phyloP scores from a whole-genome alignment of 2,888 invertebrate genomes.

The Lepidocyrtinus sp. region DNA sequence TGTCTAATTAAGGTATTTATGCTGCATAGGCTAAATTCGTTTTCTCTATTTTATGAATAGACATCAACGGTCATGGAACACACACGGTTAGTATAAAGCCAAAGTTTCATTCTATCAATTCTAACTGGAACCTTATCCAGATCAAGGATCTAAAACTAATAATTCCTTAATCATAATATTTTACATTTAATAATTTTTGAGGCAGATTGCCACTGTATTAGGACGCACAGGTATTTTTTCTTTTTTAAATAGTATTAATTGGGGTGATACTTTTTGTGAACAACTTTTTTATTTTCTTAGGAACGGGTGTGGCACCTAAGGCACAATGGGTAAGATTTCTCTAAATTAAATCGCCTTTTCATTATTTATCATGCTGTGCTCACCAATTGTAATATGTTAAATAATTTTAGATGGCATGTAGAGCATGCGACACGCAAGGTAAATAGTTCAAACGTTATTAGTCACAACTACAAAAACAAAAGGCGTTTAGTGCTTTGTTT shows the following conservation, averaged over 20 bases:
- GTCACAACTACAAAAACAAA: background rate
- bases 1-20: too few species aligned
- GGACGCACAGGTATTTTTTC: constrained; percentile 29
- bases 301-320: constrained; percentile 35
- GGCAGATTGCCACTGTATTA: constrained; percentile 32
- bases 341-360: background rate
- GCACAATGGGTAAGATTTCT: constrained; percentile 31
- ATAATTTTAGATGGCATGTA: constrained; percentile 28
- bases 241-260: too few species aligned
- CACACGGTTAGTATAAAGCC: background rate
- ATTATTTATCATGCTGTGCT: too few species aligned
- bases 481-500: background rate
- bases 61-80: constrained; percentile 28
- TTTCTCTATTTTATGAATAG: background rate
- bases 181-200: too few species aligned
- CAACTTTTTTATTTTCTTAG: background rate
- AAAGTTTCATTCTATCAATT: constrained; percentile 5
- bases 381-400: background rate
- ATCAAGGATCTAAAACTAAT: background rate
- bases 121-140: too few species aligned
- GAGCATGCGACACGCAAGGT: constrained; percentile 30
- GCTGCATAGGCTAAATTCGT: background rate
- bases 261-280: too few species aligned
- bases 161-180: background rate
- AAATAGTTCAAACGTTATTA: background rate